Evolutionary conservation across 2,113 vertebrate species (phyloP).

Genomic region (Promerops cafer): DNA sequence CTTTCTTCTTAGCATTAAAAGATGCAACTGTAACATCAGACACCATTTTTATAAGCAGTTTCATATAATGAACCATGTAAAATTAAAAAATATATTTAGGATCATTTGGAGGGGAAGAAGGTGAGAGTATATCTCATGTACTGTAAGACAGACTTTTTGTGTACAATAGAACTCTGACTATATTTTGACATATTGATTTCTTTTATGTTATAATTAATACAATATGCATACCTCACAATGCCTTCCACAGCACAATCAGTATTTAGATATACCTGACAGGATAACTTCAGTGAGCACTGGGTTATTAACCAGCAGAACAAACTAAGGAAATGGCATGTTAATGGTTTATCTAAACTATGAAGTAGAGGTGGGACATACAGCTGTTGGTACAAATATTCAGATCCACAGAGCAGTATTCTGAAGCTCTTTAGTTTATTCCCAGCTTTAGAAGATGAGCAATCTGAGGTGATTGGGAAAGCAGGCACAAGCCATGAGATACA

Average conservation of each 20-base stretch:
- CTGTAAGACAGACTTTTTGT: not conserved
- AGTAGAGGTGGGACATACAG: not conserved
- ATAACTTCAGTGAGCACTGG: not conserved
- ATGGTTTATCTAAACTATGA: not conserved
- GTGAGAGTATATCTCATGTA: not conserved
- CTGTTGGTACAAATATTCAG: not conserved
- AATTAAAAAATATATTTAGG: constrained; percentile 28
- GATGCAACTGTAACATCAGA: constrained; percentile 29
- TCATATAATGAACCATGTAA: not conserved
- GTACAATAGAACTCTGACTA: not conserved
- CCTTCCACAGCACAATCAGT: not conserved
- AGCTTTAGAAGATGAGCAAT: not conserved
- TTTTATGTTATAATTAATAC: constrained; percentile 17
- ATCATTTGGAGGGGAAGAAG: not conserved
- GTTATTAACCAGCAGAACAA: not conserved
- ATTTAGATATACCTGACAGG: not conserved
- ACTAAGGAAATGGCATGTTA: not conserved
- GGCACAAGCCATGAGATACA: not conserved
- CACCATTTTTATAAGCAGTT: constrained; percentile 4
- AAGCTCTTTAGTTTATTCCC: not conserved
- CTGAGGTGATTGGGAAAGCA: not conserved
- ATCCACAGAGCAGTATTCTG: not conserved
- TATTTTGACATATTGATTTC: constrained; percentile 17
- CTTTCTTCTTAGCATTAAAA: constrained; percentile 62
- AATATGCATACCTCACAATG: not conserved